Evolutionary conservation across 2,888 invertebrate species (phyloP).

Genomic region (Melanostoma scalare): DNA sequence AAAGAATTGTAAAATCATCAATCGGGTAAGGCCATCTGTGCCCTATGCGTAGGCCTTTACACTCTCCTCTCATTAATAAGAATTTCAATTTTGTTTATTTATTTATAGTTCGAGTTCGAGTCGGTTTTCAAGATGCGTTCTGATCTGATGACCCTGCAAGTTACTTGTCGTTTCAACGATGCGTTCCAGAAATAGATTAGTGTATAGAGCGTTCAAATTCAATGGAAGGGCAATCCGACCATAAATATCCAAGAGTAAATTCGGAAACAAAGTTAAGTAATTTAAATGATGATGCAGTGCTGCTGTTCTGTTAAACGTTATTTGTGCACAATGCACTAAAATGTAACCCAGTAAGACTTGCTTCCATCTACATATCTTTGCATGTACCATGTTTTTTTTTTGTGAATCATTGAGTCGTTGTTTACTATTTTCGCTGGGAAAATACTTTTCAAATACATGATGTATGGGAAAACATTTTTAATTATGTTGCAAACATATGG

Average conservation of each 20-base stretch:
- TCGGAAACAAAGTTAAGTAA: slow-evolving; percentile 42
- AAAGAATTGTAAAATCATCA: slow-evolving; percentile 37
- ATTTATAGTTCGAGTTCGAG: slow-evolving; percentile 40
- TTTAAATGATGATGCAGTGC: not conserved
- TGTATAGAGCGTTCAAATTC: slow-evolving; percentile 2
- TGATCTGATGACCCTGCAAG: slow-evolving; percentile 57
- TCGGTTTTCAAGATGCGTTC: slow-evolving; percentile 34
- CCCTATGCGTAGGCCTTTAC: slow-evolving; percentile 53
- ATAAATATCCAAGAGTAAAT: slow-evolving; percentile 61
- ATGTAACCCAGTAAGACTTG: slow-evolving; percentile 59
- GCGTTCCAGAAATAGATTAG: slow-evolving; percentile 52
- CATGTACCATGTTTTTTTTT: slow-evolving; percentile 19
- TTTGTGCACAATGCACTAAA: slow-evolving; percentile 17
- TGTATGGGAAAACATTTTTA: too few species aligned
- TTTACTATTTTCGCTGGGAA: slow-evolving; percentile 35
- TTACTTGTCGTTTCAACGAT: slow-evolving; percentile 33
- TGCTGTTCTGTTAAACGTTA: slow-evolving; percentile 10
- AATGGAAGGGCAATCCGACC: slow-evolving; percentile 48
- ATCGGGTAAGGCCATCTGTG: slow-evolving; percentile 40
- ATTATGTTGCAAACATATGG: slow-evolving; percentile 13
- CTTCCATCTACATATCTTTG: too few species aligned
- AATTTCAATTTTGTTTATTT: slow-evolving; percentile 55
- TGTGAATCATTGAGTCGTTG: slow-evolving; percentile 26
- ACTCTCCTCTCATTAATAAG: slow-evolving; percentile 50
- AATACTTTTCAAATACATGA: not conserved